A percentile compares a stretch with the other conserved stretches of the same genome.
These are phyloP conservation scores for Sphenopsis melanotis DNA, from an alignment of 2,797 vertebrate species.

Conservation along the genomic window DNA sequence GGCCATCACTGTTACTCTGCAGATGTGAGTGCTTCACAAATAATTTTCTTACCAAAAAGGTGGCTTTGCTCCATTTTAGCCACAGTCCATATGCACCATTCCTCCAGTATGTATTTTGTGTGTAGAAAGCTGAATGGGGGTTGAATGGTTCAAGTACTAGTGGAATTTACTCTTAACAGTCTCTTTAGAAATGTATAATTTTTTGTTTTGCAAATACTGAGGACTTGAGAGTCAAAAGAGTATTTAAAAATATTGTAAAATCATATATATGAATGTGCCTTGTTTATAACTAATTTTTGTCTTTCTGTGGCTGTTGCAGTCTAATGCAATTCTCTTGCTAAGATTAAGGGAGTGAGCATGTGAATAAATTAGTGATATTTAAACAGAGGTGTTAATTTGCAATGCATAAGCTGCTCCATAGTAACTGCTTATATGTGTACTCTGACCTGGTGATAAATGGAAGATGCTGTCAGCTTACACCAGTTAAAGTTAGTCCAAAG, in stretches of 20 bases:
- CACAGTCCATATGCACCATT: background rate
- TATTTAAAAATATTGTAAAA: background rate
- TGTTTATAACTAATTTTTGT: background rate
- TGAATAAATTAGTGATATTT: conserved; percentile 60
- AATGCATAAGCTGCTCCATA: conserved; percentile 23
- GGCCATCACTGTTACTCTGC: background rate
- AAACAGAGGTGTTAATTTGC: conserved; percentile 54
- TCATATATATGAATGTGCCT: background rate
- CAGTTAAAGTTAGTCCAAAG: conserved; percentile 3
- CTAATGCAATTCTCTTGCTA: conserved; percentile 12
- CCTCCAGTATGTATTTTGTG: background rate
- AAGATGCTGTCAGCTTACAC: background rate
- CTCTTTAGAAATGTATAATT: background rate
- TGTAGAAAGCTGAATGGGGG: background rate
- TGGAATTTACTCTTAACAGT: background rate
- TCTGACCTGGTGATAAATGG: conserved; percentile 23
- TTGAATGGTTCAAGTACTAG: background rate
- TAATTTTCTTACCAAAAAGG: background rate
- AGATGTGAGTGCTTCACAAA: background rate
- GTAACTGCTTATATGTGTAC: conserved; percentile 3
- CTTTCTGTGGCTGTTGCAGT: background rate
- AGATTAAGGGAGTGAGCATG: conserved; percentile 30
- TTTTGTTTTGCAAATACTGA: background rate
- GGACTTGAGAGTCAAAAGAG: background rate
- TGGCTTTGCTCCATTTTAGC: background rate